Percentiles rank a stretch among this genome's conserved stretches.
These are phyloP conservation scores for Styela clava DNA, from an alignment of 23 tunicate genomes.

Conservation along the genomic window DNA sequence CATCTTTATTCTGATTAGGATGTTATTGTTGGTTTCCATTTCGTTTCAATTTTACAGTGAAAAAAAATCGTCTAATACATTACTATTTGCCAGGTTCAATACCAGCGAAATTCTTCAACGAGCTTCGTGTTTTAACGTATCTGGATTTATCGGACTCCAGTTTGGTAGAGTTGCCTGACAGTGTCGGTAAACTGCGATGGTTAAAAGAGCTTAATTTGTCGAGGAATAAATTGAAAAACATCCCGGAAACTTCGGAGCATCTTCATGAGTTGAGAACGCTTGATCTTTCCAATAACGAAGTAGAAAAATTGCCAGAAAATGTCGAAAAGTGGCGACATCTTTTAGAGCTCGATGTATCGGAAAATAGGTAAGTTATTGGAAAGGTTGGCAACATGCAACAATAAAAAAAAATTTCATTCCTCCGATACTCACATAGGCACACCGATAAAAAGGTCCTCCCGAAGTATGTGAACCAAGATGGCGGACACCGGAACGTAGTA, in stretches of 20 bases:
- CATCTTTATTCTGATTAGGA: too few species aligned
- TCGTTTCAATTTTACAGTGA: too few species aligned
- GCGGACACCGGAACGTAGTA: too few species aligned
- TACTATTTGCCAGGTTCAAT: conserved; percentile 46
- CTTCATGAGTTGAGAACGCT: conserved; percentile 47
- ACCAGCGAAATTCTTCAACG: conserved; percentile 56
- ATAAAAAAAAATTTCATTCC: neutral
- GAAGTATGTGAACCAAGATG: too few species aligned
- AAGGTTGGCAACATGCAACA: neutral
- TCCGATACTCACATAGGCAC: too few species aligned
- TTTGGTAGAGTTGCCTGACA: conserved; percentile 65
- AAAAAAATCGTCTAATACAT: too few species aligned
- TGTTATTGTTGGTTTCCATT: too few species aligned
- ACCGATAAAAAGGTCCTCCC: too few species aligned
- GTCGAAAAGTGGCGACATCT: conserved; percentile 63
- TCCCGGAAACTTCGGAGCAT: conserved; percentile 54
- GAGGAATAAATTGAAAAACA: conserved; percentile 42
- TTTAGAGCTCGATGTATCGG: conserved; percentile 38
- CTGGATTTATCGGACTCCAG: conserved; percentile 72
- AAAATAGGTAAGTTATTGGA: conserved; percentile 60
- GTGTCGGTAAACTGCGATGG: conserved; percentile 58
- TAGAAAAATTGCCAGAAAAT: conserved; percentile 46
- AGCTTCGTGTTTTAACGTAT: conserved; percentile 50
- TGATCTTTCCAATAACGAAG: conserved; percentile 56
- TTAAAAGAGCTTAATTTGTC: conserved; percentile 53